These are phyloP conservation scores for Lophius piscatorius DNA, from an alignment of 2,113 vertebrate species.

Conservation along the genomic window DNA sequence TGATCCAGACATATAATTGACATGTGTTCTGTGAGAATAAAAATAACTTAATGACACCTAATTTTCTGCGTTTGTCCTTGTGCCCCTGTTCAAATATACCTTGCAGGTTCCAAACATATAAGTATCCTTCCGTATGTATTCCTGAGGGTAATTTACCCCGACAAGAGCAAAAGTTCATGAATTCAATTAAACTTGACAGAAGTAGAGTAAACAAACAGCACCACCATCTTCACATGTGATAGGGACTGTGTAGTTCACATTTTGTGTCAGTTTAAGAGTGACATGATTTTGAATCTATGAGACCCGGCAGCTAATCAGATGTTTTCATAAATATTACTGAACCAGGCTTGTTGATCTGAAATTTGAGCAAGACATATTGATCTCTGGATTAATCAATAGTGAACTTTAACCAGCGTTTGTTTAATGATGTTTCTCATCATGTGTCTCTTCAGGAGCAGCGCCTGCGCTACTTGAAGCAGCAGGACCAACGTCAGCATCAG, in stretches of 20 bases:
- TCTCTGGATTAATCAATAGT: neutral
- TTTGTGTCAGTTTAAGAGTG: neutral
- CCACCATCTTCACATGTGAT: constrained; percentile 22
- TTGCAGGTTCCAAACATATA: neutral
- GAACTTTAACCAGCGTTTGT: constrained; percentile 9
- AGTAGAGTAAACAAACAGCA: constrained; percentile 39
- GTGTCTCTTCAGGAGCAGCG: constrained; percentile 87
- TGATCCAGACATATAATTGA: neutral
- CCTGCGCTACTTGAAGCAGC: constrained; percentile 90
- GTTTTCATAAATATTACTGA: neutral
- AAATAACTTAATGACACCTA: neutral
- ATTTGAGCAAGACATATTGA: neutral
- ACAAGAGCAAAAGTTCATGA: constrained; percentile 38
- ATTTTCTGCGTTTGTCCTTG: neutral
- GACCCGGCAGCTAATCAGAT: neutral
- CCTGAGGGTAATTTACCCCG: constrained; percentile 7
- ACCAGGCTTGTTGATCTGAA: neutral
- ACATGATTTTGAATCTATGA: neutral
- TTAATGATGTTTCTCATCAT: neutral
- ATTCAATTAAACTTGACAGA: constrained; percentile 16
- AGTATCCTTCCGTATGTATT: neutral
- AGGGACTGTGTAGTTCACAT: constrained; percentile 6
- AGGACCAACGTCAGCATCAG: constrained; percentile 92
- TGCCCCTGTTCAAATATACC: neutral
- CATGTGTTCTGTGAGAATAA: too few relatives aligned